phyloP scores from a whole-genome alignment of 1,140 invertebrate species.

The Sinonovacula constricta region DNA sequence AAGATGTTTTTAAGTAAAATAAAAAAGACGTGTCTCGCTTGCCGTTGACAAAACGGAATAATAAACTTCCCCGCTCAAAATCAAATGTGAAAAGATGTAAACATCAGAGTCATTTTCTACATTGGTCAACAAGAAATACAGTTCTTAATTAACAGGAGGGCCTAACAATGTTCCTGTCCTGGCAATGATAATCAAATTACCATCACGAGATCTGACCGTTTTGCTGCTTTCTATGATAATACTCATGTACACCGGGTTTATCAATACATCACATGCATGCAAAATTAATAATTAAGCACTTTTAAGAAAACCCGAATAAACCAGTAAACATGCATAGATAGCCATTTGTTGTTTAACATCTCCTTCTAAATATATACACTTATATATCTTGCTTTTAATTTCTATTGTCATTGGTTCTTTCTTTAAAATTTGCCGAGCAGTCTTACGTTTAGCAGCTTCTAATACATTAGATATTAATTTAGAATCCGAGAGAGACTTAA shows the following conservation, averaged over 20 bases:
- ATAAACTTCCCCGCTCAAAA: too few species aligned
- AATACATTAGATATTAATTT: background rate
- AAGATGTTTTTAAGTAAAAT: too few species aligned
- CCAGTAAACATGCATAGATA: background rate
- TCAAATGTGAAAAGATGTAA: background rate
- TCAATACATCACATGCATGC: background rate
- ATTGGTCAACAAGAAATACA: background rate
- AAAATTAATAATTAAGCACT: background rate
- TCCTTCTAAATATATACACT: conserved; percentile 1
- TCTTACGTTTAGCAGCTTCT: background rate
- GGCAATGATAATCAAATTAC: background rate
- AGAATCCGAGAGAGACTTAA: background rate
- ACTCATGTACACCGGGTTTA: background rate
- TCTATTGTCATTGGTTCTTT: background rate
- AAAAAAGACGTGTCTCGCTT: too few species aligned
- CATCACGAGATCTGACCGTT: background rate
- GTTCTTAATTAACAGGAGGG: background rate
- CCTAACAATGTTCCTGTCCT: background rate
- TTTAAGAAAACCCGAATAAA: background rate
- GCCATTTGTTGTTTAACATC: background rate
- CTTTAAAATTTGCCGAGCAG: background rate
- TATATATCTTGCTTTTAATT: background rate
- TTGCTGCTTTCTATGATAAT: background rate
- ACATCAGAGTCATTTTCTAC: background rate
- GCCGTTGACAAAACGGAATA: too few species aligned